Conservation (phyloP, 1,140 invertebrate genomes). For the Drosophila mayri region DNA sequence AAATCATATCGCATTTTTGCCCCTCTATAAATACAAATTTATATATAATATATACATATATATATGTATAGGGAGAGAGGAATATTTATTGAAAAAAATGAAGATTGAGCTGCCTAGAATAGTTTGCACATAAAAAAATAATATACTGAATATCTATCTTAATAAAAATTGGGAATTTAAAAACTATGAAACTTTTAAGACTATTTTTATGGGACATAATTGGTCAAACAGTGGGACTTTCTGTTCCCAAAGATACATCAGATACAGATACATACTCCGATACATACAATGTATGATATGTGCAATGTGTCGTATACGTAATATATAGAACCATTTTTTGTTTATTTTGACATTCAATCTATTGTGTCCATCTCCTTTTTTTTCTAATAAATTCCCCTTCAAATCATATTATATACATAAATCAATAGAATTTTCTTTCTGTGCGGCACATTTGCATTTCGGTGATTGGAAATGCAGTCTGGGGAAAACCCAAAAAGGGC, state of each 20-base stretch:
- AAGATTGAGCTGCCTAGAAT: conserved; percentile 48
- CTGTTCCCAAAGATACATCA: too few relatives aligned
- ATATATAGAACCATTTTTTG: neutral
- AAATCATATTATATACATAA: neutral
- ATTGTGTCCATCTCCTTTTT: neutral
- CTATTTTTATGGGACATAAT: too few relatives aligned
- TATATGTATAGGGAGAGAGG: neutral
- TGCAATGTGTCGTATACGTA: too few relatives aligned
- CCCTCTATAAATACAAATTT: conserved; percentile 42
- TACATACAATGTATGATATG: too few relatives aligned
- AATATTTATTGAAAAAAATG: conserved; percentile 13
- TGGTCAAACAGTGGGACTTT: too few relatives aligned
- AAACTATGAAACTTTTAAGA: neutral
- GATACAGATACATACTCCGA: too few relatives aligned
- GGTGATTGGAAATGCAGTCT: conserved; percentile 28
- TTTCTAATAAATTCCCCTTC: neutral
- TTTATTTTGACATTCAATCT: neutral
- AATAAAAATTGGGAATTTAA: neutral
- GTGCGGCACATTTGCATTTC: conserved; percentile 26
- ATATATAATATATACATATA: too few relatives aligned
- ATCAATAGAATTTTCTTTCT: neutral
- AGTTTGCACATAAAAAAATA: conserved; percentile 24
- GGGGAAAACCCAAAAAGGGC: conserved; percentile 53
- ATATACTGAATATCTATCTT: neutral
- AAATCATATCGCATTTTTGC: conserved; percentile 55